Percentiles rank a stretch among this genome's conserved stretches.
Conservation (phyloP, 2,888 invertebrate species). For the Noctua fimbriata region DNA sequence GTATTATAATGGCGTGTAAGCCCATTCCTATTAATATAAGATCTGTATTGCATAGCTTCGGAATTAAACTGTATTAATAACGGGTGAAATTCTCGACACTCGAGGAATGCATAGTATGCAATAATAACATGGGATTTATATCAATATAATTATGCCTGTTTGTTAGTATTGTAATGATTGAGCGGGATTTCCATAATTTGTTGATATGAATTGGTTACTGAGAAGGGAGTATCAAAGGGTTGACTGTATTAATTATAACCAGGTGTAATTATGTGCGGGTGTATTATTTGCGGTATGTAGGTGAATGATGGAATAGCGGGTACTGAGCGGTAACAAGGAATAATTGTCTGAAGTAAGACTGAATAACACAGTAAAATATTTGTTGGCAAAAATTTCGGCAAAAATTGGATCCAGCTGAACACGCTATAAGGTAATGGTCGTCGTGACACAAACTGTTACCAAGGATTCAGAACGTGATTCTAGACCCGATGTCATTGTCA, state of each 20-base stretch:
- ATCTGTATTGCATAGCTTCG: slow-evolving; percentile 15
- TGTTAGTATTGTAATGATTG: slow-evolving; percentile 2
- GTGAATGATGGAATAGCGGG: neutral
- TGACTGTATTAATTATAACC: neutral
- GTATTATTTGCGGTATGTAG: neutral
- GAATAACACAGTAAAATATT: neutral
- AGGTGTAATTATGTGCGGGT: neutral
- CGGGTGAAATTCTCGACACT: slow-evolving; percentile 14
- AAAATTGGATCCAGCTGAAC: neutral
- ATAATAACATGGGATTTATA: slow-evolving; percentile 19
- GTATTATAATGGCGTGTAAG: neutral
- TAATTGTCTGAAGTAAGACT: neutral
- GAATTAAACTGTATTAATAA: slow-evolving; percentile 42
- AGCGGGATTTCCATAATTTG: neutral
- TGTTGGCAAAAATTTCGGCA: neutral
- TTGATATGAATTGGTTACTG: neutral
- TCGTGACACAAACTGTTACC: neutral
- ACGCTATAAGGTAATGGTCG: neutral
- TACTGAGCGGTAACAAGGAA: neutral
- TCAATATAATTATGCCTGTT: neutral
- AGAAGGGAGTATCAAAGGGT: neutral
- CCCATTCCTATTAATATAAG: slow-evolving; percentile 17
- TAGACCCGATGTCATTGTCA: neutral
- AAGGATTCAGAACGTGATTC: neutral
- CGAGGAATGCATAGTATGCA: slow-evolving; percentile 5